Base-by-base conservation (phyloP, 2,888 invertebrate species). In the Drosophila barbarae region DNA sequence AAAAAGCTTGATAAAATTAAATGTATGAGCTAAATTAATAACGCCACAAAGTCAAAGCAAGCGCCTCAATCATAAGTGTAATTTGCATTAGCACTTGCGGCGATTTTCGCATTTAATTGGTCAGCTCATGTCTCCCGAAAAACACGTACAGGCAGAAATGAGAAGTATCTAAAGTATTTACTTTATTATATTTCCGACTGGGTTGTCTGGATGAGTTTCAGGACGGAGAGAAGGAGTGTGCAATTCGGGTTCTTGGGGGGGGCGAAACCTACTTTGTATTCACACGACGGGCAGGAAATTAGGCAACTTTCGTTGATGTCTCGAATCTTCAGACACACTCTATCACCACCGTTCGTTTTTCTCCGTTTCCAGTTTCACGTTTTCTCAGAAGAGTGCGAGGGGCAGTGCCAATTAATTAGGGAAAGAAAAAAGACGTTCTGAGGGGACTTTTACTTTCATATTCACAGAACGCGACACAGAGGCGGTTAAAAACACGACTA, bases 401-500 rank as follows among this genome's bases (percentile, higher is more conserved):
- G 23, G 36, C 38, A 47, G 30, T 8, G 21, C 39, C 39, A 54
- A 69, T 54, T 60, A 69, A 69, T 64, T 54, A 69, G 15, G 44
- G 23, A 23, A 23, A 38, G 21, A 51, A 18, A n/a, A n/a, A 36
- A 58, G 38, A 44, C 42, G 42, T 39, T 38, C 23, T 15, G 18
- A 38, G 52, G 39, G 34, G 35, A 72, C 69, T 69, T 64, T 64
- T 56, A 42, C 56, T 69, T 57, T 63, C 69, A 55, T 57, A 68
- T 63, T 52, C 53, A 42, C 61, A 49, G 12, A 38, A 39, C 50
- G 49, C 53, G 52, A 39, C 42, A 39, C 47, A 34, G n/a, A 47
- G n/a, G 30, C 26, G 23, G 21, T 78, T 70, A 60, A 76, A 63
- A 72, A 56, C 54, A 72, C 78, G 78, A 81, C 81, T 81, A 81